A percentile compares a stretch with the other conserved stretches of the same genome.
These are phyloP conservation scores for Leucosticte australis DNA, from an alignment of 2,113 vertebrate genomes.

Conservation along the genomic window DNA sequence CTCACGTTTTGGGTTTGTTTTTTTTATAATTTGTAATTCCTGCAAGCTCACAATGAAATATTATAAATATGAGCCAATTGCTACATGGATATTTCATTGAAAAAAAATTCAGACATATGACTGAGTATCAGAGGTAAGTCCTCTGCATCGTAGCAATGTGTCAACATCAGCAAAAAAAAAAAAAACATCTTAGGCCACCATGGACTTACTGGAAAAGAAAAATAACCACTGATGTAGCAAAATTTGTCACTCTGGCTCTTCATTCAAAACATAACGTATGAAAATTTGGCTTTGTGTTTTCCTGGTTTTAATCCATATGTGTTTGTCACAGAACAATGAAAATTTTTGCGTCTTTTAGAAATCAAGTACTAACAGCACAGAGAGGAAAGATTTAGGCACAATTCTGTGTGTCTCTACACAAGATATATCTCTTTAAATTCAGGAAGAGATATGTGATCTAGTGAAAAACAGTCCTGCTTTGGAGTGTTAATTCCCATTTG, in stretches of 20 bases:
- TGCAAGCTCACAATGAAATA: not conserved
- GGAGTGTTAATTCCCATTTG: not conserved
- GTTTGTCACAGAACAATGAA: not conserved
- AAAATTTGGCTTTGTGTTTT: not conserved
- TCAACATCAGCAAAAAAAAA: not conserved
- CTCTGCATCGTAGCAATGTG: not conserved
- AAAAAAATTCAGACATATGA: not conserved
- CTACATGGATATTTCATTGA: not conserved
- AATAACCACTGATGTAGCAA: not conserved
- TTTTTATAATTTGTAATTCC: not conserved
- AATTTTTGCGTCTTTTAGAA: not conserved
- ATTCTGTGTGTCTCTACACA: not conserved
- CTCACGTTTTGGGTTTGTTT: fast-evolving
- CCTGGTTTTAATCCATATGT: not conserved
- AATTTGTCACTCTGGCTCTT: not conserved
- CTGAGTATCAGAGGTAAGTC: not conserved
- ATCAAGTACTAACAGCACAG: not conserved
- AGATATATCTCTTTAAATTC: not conserved
- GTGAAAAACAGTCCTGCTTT: not conserved
- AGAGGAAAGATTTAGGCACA: not conserved
- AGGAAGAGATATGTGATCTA: not conserved
- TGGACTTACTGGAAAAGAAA: not conserved
- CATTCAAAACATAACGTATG: not conserved
- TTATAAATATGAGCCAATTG: not conserved
- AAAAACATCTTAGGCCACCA: not conserved